Evolutionary conservation across 2,888 invertebrate species (phyloP).

Genomic region (Drosophila lacicola): DNA sequence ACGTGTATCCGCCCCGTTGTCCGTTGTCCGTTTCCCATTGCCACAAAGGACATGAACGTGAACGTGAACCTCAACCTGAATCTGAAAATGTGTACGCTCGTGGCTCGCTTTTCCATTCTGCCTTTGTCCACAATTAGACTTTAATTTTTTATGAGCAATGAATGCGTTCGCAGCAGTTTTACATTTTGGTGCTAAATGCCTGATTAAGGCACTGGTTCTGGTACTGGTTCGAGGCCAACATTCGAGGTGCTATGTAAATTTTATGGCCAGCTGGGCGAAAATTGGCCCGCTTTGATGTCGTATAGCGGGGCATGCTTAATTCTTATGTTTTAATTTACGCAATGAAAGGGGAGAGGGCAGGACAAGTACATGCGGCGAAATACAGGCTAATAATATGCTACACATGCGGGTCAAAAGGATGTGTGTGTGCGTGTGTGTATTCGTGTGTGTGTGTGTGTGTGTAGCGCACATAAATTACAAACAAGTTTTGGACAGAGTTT

Average conservation of each 20-base stretch:
- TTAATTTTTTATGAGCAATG: conserved; percentile 77
- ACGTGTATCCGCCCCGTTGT: conserved; percentile 38
- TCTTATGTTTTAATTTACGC: conserved; percentile 61
- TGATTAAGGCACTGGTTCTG: conserved; percentile 60
- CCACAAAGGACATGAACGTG: conserved; percentile 45
- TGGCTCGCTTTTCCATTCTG: background rate
- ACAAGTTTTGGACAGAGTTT: conserved; percentile 11
- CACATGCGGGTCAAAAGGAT: conserved; percentile 17
- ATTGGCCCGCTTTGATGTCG: conserved; percentile 51
- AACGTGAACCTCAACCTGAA: conserved; percentile 5
- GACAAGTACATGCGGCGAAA: conserved; percentile 28
- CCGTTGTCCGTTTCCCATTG: background rate
- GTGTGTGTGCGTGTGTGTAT: background rate
- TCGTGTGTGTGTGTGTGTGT: background rate
- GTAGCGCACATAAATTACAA: conserved; percentile 7
- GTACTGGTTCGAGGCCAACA: conserved; percentile 4
- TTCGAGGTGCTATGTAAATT: conserved; percentile 55
- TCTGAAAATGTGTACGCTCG: background rate
- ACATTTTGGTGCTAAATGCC: conserved; percentile 74
- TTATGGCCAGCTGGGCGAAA: conserved; percentile 40
- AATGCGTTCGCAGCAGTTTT: conserved; percentile 71
- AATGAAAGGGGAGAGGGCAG: conserved; percentile 24
- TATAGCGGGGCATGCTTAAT: conserved; percentile 30
- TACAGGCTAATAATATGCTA: conserved; percentile 50
- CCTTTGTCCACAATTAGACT: conserved; percentile 67